phyloP scores from a whole-genome alignment of 2,113 vertebrate species.

The Anhinga anhinga region DNA sequence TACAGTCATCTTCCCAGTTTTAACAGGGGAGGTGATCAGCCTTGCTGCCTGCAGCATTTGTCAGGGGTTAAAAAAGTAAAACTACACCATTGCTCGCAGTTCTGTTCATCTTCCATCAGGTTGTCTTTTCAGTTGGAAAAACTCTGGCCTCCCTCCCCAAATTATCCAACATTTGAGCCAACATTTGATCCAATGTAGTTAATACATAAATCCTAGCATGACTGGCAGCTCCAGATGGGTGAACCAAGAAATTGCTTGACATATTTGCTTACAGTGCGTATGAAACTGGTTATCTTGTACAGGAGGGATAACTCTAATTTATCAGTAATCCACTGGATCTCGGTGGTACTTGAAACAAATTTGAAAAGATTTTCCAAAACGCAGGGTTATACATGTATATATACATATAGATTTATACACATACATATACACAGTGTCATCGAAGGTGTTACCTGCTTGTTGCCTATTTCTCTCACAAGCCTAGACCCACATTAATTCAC shows the following conservation, averaged over 20 bases:
- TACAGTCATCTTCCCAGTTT: not conserved
- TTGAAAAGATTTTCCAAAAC: conserved; percentile 1
- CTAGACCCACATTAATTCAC: not conserved
- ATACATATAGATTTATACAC: not conserved
- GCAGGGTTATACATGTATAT: not conserved
- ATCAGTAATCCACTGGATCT: conserved; percentile 44
- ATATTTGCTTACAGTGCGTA: conserved; percentile 38
- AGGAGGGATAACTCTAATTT: conserved; percentile 22
- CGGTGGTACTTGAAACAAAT: not conserved
- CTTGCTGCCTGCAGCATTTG: not conserved
- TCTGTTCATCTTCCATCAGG: not conserved
- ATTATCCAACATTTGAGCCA: conserved; percentile 41
- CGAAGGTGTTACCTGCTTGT: not conserved
- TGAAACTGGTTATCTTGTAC: conserved; percentile 39
- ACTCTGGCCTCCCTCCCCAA: not conserved
- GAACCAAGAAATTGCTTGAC: conserved; percentile 69
- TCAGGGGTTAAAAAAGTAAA: not conserved
- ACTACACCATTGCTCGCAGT: not conserved
- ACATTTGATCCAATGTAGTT: conserved; percentile 11
- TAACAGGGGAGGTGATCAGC: not conserved
- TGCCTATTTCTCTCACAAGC: not conserved
- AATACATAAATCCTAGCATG: conserved; percentile 62
- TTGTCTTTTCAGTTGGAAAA: conserved; percentile 21
- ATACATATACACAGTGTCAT: not conserved
- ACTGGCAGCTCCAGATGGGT: conserved; percentile 57